These are phyloP conservation scores for Geotria australis DNA, from an alignment of 2,797 vertebrate genomes.

Conservation along the genomic window DNA sequence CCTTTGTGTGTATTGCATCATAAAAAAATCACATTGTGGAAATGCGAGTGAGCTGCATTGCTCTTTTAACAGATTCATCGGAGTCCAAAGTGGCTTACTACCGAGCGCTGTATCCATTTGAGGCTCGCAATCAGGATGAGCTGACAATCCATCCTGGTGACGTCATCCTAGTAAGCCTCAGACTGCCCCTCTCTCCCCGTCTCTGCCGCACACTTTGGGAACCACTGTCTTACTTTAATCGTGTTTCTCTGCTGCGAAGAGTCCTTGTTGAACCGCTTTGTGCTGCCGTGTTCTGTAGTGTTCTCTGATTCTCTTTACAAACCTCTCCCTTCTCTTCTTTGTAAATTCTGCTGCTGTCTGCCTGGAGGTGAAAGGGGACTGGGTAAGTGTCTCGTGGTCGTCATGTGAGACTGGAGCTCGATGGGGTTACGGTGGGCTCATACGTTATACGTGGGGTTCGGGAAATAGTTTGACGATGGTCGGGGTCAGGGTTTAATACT, in stretches of 20 bases:
- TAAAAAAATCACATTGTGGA: too few species aligned
- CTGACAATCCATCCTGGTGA: slow-evolving; percentile 81
- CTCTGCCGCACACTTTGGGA: too few species aligned
- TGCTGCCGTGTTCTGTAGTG: slow-evolving; percentile 6
- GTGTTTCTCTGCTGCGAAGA: too few species aligned
- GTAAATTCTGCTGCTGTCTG: slow-evolving; percentile 12
- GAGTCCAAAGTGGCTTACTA: slow-evolving; percentile 80
- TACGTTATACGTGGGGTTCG: too few species aligned
- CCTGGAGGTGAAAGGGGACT: slow-evolving; percentile 68
- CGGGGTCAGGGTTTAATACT: too few species aligned
- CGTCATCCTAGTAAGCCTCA: slow-evolving; percentile 52
- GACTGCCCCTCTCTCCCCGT: neutral
- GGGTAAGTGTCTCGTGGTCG: slow-evolving; percentile 27
- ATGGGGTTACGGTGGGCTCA: too few species aligned
- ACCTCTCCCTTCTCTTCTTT: slow-evolving; percentile 14
- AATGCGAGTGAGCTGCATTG: too few species aligned
- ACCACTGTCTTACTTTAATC: too few species aligned
- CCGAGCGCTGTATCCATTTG: slow-evolving; percentile 70
- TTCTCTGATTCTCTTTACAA: too few species aligned
- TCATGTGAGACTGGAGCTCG: neutral
- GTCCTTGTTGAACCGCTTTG: too few species aligned
- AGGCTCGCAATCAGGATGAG: slow-evolving; percentile 81
- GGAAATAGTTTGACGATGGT: too few species aligned
- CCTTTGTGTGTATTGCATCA: too few species aligned
- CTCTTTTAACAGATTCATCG: slow-evolving; percentile 8